Conservation (phyloP, 2,888 invertebrate genomes). For the Stenodera caucasica region DNA sequence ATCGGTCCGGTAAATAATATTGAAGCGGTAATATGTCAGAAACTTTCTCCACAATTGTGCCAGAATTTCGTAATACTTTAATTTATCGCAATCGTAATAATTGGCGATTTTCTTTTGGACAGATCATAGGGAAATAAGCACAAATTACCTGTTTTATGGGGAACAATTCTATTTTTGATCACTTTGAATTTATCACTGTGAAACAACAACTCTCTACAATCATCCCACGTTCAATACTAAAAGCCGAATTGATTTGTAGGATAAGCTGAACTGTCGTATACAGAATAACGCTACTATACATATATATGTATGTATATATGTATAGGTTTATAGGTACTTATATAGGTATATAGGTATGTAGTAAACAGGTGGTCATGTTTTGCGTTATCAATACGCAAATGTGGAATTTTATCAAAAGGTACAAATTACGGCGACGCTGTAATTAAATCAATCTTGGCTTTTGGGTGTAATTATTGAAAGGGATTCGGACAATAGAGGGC, state of each 20-base stretch:
- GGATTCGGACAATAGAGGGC: too few relatives aligned
- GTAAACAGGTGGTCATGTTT: constrained; percentile 21
- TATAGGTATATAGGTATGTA: too few relatives aligned
- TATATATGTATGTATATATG: neutral
- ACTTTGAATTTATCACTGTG: too few relatives aligned
- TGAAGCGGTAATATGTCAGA: too few relatives aligned
- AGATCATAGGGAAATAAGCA: too few relatives aligned
- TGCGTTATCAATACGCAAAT: constrained; percentile 23
- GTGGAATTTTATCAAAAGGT: constrained; percentile 21
- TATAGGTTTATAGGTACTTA: too few relatives aligned
- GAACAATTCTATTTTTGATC: too few relatives aligned
- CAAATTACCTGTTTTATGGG: too few relatives aligned
- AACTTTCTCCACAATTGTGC: neutral
- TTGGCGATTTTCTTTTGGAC: too few relatives aligned
- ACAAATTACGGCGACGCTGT: constrained; percentile 9
- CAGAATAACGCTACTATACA: neutral
- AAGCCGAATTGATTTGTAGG: neutral
- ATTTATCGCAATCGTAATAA: neutral
- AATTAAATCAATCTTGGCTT: too few relatives aligned
- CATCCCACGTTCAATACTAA: constrained; percentile 3
- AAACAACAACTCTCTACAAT: neutral
- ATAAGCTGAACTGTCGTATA: neutral
- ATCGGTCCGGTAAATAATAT: too few relatives aligned
- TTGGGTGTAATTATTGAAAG: too few relatives aligned
- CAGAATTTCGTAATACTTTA: neutral